Percentiles rank a stretch among this genome's conserved stretches.
phyloP scores from a whole-genome alignment of 2,797 vertebrate genomes.

The Lacerta viridis region DNA sequence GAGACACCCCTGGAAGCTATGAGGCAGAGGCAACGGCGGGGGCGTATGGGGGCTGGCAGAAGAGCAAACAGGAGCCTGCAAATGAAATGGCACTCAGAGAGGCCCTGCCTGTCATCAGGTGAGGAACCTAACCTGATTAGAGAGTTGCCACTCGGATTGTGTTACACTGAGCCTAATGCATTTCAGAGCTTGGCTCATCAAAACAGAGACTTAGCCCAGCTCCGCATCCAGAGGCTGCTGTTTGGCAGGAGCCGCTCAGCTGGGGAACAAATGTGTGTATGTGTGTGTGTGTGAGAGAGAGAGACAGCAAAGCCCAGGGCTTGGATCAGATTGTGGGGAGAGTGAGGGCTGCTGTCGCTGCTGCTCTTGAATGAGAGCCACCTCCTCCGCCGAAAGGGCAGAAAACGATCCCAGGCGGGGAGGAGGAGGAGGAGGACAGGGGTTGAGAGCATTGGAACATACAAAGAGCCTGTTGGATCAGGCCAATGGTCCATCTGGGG shows the following conservation, averaged over 20 bases:
- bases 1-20: not conserved
- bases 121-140: slow-evolving; percentile 64
- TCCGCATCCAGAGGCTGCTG: not conserved
- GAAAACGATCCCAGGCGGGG: too few relatives aligned
- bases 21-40: not conserved
- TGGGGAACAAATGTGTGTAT: not conserved
- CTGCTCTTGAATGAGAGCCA: too few relatives aligned
- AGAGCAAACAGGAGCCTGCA: not conserved
- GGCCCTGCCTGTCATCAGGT: slow-evolving; percentile 6
- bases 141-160: slow-evolving; percentile 39
- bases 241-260: not conserved
- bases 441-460: too few relatives aligned
- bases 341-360: not conserved
- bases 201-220: slow-evolving; percentile 44
- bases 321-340: fast-evolving
- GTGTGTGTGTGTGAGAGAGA: too few relatives aligned
- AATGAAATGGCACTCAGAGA: not conserved
- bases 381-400: not conserved
- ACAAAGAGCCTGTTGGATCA: too few relatives aligned
- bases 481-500: too few relatives aligned
- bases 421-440: not conserved
- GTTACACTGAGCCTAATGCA: slow-evolving; percentile 45
- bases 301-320: not conserved
- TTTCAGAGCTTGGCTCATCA: slow-evolving; percentile 46
- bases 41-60: not conserved